Conservation (phyloP, 92 coral and sea anemone species). For the Pocillopora grandis region DNA sequence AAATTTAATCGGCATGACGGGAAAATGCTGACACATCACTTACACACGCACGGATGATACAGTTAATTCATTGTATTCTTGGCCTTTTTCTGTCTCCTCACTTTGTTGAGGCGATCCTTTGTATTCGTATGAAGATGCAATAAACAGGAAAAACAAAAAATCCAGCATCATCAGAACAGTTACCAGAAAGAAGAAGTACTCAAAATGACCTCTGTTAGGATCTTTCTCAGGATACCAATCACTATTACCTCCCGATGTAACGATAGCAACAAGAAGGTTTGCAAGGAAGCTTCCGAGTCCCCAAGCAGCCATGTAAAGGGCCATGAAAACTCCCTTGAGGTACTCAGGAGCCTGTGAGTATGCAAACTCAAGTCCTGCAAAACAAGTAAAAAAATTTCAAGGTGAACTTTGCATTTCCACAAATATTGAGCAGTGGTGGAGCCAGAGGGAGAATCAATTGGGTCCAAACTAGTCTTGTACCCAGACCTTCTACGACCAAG, state of each 20-base stretch:
- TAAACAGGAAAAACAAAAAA: slow-evolving; percentile 64
- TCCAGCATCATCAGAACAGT: slow-evolving; percentile 74
- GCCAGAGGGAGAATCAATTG: no score
- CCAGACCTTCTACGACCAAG: no score
- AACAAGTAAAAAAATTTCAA: neutral
- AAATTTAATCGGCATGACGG: no score
- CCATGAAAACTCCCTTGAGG: slow-evolving; percentile 91
- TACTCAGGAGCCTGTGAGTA: slow-evolving; percentile 83
- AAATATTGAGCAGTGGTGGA: no score
- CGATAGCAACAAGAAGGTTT: slow-evolving; percentile 70
- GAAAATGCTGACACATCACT: no score
- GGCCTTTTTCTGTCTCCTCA: neutral
- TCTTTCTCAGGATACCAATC: slow-evolving; percentile 75
- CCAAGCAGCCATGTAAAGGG: slow-evolving; percentile 64
- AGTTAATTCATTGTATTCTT: neutral
- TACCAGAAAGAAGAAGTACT: slow-evolving; percentile 76
- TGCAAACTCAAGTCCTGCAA: slow-evolving; percentile 86
- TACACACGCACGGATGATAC: no score
- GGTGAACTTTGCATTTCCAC: no score
- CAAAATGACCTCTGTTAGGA: slow-evolving; percentile 75
- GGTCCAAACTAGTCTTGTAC: no score
- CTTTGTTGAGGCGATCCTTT: slow-evolving; percentile 38
- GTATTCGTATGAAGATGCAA: slow-evolving; percentile 71
- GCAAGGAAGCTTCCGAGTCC: slow-evolving; percentile 80
- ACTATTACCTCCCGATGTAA: neutral